Conservation (phyloP, 2,888 invertebrate genomes). For the Napeogenes inachia region DNA sequence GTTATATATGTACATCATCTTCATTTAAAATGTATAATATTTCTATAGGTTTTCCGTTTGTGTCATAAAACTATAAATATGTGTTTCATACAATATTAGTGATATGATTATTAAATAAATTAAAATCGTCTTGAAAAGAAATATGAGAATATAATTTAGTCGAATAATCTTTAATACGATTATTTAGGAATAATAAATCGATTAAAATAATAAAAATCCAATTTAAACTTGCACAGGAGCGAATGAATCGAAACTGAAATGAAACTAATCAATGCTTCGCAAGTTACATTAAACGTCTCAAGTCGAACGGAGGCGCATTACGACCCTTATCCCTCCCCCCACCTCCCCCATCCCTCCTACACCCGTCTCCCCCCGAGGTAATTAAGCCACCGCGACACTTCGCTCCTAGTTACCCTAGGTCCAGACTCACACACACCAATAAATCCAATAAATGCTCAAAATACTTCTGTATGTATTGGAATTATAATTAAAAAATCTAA, state of each 20-base stretch:
- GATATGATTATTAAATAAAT: no score
- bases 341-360: slow-evolving; percentile 14
- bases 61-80: no score
- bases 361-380: slow-evolving; percentile 31
- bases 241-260: slow-evolving; percentile 16
- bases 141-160: no score
- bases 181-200: neutral
- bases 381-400: slow-evolving; percentile 58
- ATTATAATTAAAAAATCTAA: no score
- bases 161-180: no score
- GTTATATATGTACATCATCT: no score
- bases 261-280: slow-evolving; percentile 27
- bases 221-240: neutral
- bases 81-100: no score
- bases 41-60: no score
- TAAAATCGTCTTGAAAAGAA: no score
- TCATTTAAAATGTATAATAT: no score
- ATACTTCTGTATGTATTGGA: neutral
- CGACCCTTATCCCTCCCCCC: slow-evolving; percentile 13
- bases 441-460: slow-evolving; percentile 8
- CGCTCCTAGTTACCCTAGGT: slow-evolving; percentile 57
- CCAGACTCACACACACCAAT: slow-evolving; percentile 34
- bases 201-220: neutral
- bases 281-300: slow-evolving; percentile 26
- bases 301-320: slow-evolving; percentile 24